phyloP scores from a whole-genome alignment of 2,113 vertebrate species.

The Salvelinus alpinus region DNA sequence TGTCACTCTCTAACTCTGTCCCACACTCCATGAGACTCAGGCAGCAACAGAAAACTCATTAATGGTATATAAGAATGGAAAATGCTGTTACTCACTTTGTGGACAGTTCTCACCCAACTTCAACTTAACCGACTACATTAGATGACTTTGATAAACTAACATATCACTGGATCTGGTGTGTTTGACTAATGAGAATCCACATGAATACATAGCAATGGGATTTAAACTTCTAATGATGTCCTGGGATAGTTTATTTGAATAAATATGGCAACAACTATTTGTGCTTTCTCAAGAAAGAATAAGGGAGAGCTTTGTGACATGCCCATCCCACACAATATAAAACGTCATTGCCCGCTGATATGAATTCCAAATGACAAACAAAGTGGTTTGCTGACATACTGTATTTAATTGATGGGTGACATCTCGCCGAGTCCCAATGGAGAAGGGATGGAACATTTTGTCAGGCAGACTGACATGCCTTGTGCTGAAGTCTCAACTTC shows the following conservation, averaged over 20 bases:
- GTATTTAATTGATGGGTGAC: too few species aligned
- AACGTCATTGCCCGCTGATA: background rate
- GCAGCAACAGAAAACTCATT: constrained; percentile 36
- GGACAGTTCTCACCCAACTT: constrained; percentile 1
- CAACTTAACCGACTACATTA: background rate
- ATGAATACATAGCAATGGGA: background rate
- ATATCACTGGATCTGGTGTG: background rate
- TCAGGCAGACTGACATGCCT: too few species aligned
- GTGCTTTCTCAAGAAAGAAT: background rate
- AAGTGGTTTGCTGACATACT: background rate
- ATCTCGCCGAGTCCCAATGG: too few species aligned
- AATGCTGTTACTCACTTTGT: constrained; percentile 27
- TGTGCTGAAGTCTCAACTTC: too few species aligned
- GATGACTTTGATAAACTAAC: background rate
- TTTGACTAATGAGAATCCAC: background rate
- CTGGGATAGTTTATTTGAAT: background rate
- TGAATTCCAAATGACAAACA: constrained; percentile 4
- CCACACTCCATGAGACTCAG: background rate
- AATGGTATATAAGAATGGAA: constrained; percentile 25
- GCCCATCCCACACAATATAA: background rate
- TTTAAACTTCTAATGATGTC: too few species aligned
- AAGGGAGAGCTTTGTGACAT: background rate
- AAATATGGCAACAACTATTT: background rate
- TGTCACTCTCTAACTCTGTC: constrained; percentile 6
- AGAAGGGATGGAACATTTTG: too few species aligned